phyloP scores from a whole-genome alignment of 2,888 invertebrate genomes.

The Melanargia galathea region DNA sequence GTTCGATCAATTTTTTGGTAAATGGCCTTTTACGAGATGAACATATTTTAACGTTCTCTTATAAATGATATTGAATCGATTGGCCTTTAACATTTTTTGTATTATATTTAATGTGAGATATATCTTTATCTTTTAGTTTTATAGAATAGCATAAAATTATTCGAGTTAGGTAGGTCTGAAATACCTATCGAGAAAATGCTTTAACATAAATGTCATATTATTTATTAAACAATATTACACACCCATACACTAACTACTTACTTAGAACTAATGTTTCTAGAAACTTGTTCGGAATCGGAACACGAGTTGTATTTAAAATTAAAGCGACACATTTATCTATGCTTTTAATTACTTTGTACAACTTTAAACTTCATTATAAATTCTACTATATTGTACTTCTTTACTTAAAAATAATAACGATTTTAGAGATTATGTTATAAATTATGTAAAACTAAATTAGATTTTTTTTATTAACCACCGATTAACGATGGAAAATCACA shows the following conservation, averaged over 20 bases:
- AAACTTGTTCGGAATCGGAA: slow-evolving; percentile 23
- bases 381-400: not conserved
- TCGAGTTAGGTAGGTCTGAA: no score
- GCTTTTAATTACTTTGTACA: slow-evolving; percentile 24
- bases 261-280: slow-evolving; percentile 12
- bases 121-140: not conserved
- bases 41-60: slow-evolving; percentile 9
- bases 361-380: slow-evolving; percentile 18
- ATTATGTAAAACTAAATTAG: not conserved
- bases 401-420: not conserved
- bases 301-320: slow-evolving; percentile 14
- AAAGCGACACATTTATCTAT: slow-evolving; percentile 24
- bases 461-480: not conserved
- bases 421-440: not conserved
- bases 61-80: slow-evolving; percentile 13
- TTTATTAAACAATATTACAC: slow-evolving; percentile 8
- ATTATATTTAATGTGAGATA: not conserved
- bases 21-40: slow-evolving; percentile 12
- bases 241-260: slow-evolving; percentile 3
- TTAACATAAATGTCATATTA: slow-evolving; percentile 2
- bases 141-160: not conserved
- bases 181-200: no score
- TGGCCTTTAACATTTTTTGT: slow-evolving; percentile 13
- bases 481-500: not conserved
- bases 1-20: slow-evolving; percentile 21